Conservation (phyloP, 64 coral and sea anemone genomes). For the Anthopleura sola region DNA sequence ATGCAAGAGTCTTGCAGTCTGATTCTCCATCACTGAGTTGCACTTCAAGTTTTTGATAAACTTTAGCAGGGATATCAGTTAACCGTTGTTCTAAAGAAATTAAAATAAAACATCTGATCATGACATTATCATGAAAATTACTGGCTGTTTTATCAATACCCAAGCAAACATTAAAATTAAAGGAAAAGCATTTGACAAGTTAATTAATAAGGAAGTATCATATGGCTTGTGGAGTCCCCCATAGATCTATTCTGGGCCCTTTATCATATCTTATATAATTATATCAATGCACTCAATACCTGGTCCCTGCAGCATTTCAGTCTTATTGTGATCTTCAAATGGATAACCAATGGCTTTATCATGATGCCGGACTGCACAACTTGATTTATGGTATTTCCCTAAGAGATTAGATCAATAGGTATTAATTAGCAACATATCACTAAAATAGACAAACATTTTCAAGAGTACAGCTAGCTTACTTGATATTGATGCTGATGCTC, state of each 20-base stretch:
- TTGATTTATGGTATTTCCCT: slow-evolving; percentile 5
- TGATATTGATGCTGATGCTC: not conserved
- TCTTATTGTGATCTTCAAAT: not conserved
- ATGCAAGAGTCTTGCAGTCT: not conserved
- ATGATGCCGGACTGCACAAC: not conserved
- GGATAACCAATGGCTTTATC: not conserved
- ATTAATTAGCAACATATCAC: too few species aligned
- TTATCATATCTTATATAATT: too few species aligned
- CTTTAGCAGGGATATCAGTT: not conserved
- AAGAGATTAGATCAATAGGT: not conserved
- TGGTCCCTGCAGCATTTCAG: not conserved
- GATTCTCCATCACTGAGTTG: not conserved
- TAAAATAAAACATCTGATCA: not conserved
- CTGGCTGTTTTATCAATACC: too few species aligned
- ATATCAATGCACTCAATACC: too few species aligned
- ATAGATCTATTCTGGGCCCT: too few species aligned
- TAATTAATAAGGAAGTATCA: too few species aligned
- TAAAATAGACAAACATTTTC: too few species aligned
- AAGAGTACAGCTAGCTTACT: not conserved
- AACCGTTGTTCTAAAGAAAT: not conserved
- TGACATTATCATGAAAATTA: too few species aligned
- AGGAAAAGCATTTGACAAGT: too few species aligned
- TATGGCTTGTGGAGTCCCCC: too few species aligned
- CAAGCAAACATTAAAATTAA: too few species aligned
- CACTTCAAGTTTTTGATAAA: slow-evolving; percentile 1